Evolutionary conservation across 2,113 vertebrate genomes (phyloP), one percentile per base, ranked within the genome.

Genomic region (Sinocyclocheilus rhinocerous): DNA sequence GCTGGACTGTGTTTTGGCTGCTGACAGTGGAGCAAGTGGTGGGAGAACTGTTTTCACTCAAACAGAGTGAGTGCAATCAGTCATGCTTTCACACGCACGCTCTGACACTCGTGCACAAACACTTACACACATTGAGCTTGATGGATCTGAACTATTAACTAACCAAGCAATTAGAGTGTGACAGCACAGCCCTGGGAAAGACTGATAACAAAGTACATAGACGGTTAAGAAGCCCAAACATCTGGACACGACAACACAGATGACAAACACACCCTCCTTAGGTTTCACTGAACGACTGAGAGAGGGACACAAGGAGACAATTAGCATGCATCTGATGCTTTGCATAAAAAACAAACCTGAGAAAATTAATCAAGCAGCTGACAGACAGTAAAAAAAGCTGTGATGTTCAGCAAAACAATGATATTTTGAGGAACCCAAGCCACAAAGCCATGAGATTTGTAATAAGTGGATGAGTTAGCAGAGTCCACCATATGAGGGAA

Each of bases 71-170:
- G 55, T 67, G 77, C 63, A 79, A 70, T 70, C 61, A 83, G 78
- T 67, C 80, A 82, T 42, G 63, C 50, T 83, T 76, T 57, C 78
- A 86, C 55, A 81, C 39, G 42, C 63, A 61, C 69, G 6, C 29
- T 10, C 9, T 42, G 5, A 15, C 70, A 78, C 52, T 67, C 16
- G 11, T 9, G 55, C 24, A 81, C 15, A 79, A 24, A 69, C 63
- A 72, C 84, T 81, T n/a, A 81, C 50, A 57, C 69, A 86, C 70
- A 85, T 42, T 69, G 18, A 24, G 59, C 52, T 84, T 72, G n/a
- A 84, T 48, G 69, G 59, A 88, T 75, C 22, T 75, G 33, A 84
- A 76, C 76, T 65, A 86, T 89, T 81, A 81, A 84, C 85, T 67
- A 67, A 69, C 78, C 13, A 69, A 57, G 76, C 77, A 89, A 81